Percentiles rank a stretch among this genome's conserved stretches.
Evolutionary conservation across 2,888 invertebrate species (phyloP).

Genomic region (Megalurothrips usitatus): DNA sequence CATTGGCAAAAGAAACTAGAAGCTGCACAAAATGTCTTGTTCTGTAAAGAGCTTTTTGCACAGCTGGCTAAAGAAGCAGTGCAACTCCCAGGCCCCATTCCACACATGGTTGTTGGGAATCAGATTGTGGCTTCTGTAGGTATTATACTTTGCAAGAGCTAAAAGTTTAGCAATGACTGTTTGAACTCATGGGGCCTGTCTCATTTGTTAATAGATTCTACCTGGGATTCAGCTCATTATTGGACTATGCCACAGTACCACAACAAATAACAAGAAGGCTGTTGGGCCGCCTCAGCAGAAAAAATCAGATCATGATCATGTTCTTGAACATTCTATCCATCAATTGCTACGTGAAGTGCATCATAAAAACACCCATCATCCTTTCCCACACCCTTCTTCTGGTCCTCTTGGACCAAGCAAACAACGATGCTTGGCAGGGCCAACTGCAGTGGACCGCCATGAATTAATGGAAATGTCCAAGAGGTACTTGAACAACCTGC

Average conservation of each 20-base stretch:
- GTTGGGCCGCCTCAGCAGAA: conserved; percentile 46
- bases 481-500: conserved; percentile 44
- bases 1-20: conserved; percentile 97
- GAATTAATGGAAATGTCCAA: conserved; percentile 87
- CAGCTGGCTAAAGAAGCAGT: conserved; percentile 93
- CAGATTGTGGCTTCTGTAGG: conserved; percentile 90
- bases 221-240: conserved; percentile 92
- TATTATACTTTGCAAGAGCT: conserved; percentile 35
- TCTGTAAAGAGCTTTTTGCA: conserved; percentile 93
- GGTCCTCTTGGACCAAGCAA: conserved; percentile 92
- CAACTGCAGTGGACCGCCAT: conserved; percentile 81
- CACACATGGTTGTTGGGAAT: conserved; percentile 95
- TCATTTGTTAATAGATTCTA: conserved; percentile 58
- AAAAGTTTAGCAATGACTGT: background rate
- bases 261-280: conserved; percentile 54
- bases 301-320: conserved; percentile 84
- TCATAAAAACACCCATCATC: conserved; percentile 86
- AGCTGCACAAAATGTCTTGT: conserved; percentile 93
- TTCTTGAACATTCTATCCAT: conserved; percentile 93
- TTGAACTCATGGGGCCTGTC: conserved; percentile 27
- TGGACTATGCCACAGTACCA: conserved; percentile 81
- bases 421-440: conserved; percentile 83
- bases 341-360: conserved; percentile 89
- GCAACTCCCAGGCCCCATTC: conserved; percentile 85
- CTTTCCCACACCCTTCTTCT: conserved; percentile 92